Percentiles rank a stretch among this genome's conserved stretches.
phyloP scores from a whole-genome alignment of 2,113 vertebrate species.

The Podiceps cristatus region DNA sequence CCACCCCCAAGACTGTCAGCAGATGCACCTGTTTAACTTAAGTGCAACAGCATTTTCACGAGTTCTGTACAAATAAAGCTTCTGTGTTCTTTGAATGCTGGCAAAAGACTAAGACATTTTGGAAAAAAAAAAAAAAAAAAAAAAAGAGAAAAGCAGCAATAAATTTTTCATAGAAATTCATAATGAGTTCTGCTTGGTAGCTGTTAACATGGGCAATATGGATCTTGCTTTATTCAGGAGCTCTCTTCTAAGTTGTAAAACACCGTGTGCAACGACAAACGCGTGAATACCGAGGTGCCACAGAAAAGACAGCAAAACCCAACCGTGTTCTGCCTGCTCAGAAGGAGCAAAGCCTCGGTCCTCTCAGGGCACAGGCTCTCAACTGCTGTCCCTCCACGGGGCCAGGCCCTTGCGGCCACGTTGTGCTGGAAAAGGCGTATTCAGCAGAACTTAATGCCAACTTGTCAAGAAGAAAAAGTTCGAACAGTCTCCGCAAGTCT shows the following conservation, averaged over 20 bases:
- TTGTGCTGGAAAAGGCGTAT: accelerated
- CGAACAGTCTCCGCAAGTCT: background rate
- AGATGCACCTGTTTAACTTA: background rate
- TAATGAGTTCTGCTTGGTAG: background rate
- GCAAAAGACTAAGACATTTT: background rate
- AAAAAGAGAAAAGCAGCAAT: background rate
- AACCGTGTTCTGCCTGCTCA: background rate
- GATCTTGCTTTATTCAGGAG: background rate
- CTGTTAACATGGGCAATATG: background rate
- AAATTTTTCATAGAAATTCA: background rate
- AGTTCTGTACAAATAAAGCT: background rate
- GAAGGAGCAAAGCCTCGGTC: accelerated
- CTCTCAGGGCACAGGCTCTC: background rate
- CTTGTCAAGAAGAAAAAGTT: background rate
- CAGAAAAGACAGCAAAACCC: background rate
- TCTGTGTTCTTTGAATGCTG: background rate
- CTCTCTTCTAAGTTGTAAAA: background rate
- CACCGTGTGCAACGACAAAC: background rate
- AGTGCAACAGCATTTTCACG: background rate
- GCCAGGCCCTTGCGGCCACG: accelerated
- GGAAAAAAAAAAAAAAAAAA: no score
- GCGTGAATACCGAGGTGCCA: background rate
- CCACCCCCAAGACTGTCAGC: background rate
- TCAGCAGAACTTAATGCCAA: accelerated
- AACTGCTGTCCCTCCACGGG: no score